Base-by-base conservation (phyloP, 1,140 invertebrate species). In the Sarcophaga peregrina region DNA sequence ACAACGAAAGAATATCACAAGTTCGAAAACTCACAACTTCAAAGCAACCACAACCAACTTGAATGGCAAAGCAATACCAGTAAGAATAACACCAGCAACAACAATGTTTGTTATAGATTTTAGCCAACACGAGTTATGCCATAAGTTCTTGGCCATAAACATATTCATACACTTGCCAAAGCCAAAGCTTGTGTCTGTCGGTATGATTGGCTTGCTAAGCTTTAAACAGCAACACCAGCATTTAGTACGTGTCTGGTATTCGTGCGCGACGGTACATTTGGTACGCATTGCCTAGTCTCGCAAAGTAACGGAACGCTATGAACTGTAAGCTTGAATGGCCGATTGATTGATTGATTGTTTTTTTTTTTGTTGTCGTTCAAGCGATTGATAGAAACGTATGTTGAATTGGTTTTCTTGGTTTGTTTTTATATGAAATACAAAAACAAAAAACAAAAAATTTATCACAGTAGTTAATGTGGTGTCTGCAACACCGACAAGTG, bases 191-290 rank as follows among this genome's bases (percentile, higher is more conserved):
- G 4, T 37, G 25, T 37, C 25, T 37, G 25, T 37, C 25, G 25
- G 25, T 2, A 37, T 37, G 25, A 37, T 4, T 37, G 17, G 11
- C 62, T 68, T 68, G n/a, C 11, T 68, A 17, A 78, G 75, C 75
- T 78, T 50, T 20, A 78, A 48, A 50, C 47, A 8, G n/a, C 48
- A 50, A 50, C 9, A 17, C 25, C 11, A 78, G 17, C 48, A 20
- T 50, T 78, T 78, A 78, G 75, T 78, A 78, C 75, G 47, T 52
- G 48, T 78, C 50, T 78, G 75, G 25, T 78, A 78, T 78, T 78
- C 75, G 75, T 78, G 75, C 75, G 75, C 75, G 75, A 78, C 75
- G 75, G 75, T 78, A 78, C 75, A 78, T 50, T 78, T 78, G n/a
- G 75, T 78, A 78, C 75, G 75, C 75, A 52, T 50, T 52, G 13